Conservation (phyloP, 2,797 vertebrate genomes). For the Galagoides demidoff region DNA sequence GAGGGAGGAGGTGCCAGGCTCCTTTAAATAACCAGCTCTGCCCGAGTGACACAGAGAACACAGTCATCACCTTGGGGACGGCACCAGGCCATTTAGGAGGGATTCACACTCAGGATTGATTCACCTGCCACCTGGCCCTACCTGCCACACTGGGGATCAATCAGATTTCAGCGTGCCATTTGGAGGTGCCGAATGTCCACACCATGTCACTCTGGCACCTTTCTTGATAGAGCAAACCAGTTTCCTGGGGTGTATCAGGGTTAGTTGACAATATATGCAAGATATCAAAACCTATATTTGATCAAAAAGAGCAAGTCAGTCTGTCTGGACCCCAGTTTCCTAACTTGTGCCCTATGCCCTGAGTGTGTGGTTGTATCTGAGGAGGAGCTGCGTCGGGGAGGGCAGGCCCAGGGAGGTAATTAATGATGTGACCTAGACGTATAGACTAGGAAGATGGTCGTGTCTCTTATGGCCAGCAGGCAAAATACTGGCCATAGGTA, state of each 20-base stretch:
- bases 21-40: neutral
- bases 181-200: neutral
- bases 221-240: neutral
- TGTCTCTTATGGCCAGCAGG: neutral
- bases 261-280: neutral
- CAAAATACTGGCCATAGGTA: neutral
- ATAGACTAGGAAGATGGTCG: neutral
- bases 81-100: neutral
- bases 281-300: neutral
- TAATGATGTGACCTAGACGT: accelerated
- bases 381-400: neutral
- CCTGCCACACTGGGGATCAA: neutral
- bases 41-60: neutral
- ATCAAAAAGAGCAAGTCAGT: neutral
- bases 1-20: neutral
- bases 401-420: accelerated
- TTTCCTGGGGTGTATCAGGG: neutral
- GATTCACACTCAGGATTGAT: neutral
- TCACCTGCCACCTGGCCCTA: neutral
- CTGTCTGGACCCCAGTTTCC: neutral
- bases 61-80: neutral
- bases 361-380: neutral
- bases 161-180: neutral
- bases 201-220: neutral
- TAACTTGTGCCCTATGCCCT: neutral